Percentiles rank a stretch among this genome's conserved stretches.
phyloP scores from a whole-genome alignment of 2,888 invertebrate genomes.

The Metellina segmentata region DNA sequence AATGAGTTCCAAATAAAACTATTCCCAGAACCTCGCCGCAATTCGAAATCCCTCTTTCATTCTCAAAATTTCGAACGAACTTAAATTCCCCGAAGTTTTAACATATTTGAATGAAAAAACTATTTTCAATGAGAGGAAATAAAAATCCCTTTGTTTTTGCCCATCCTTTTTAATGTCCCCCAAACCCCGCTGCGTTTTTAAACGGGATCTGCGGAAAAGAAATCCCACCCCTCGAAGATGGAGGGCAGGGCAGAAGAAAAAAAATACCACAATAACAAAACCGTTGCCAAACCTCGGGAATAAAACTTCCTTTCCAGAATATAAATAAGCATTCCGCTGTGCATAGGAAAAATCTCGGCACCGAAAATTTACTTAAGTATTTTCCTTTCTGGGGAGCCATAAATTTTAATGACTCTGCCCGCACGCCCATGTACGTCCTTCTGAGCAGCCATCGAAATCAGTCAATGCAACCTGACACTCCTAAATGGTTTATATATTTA shows the following conservation, averaged over 20 bases:
- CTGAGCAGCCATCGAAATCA: slow-evolving; percentile 46
- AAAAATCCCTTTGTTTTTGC: slow-evolving; percentile 42
- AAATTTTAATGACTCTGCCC: slow-evolving; percentile 72
- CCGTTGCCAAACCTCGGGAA: slow-evolving; percentile 46
- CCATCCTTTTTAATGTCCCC: background rate
- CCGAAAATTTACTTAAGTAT: slow-evolving; percentile 72
- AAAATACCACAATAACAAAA: slow-evolving; percentile 42
- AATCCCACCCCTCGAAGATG: slow-evolving; percentile 3
- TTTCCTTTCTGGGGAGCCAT: slow-evolving; percentile 24
- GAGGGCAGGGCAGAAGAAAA: background rate
- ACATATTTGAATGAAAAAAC: slow-evolving; percentile 37
- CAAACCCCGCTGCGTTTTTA: background rate
- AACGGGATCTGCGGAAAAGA: slow-evolving; percentile 17
- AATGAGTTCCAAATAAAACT: no score
- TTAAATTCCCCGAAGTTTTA: background rate
- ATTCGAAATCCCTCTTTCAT: no score
- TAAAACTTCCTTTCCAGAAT: slow-evolving; percentile 66
- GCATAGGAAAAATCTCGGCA: slow-evolving; percentile 38
- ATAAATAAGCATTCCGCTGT: slow-evolving; percentile 65
- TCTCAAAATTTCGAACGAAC: no score
- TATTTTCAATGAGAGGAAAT: slow-evolving; percentile 22
- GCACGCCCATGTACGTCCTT: background rate
- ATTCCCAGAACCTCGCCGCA: no score
- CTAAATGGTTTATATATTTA: slow-evolving; percentile 76
- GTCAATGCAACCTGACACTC: slow-evolving; percentile 71